Evolutionary conservation across 2,888 invertebrate genomes (phyloP), one percentile per base, ranked within the genome.

Genomic region (Pseudeuparius sepicola): DNA sequence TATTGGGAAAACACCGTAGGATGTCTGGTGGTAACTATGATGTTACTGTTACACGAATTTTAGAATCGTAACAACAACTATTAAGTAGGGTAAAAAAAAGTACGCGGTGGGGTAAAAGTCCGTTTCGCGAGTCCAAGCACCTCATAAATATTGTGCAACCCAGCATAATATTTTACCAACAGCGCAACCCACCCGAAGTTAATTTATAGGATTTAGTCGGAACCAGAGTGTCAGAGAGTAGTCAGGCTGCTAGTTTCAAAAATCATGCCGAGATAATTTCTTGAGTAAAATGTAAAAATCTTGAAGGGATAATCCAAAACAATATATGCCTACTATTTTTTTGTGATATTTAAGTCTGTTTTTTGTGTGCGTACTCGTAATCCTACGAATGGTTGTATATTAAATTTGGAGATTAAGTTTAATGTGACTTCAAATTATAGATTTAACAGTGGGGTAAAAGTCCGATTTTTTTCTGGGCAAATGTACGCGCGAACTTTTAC

Each of bases 401-500:
- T 16, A 30, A 30, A 17, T 30, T 16, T 30, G 12, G 10, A 17
- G 17, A 20, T 30, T 30, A 17, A 17, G n/a, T 16, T 30, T 30
- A 12, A 12, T 15, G n/a, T 30, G 16, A 30, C 9, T 14, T 29
- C 15, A 30, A 14, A 30, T 30, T 30, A 30, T 29, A n/a, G 29
- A 15, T 28, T 28, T 28, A 15, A 12, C 15, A 28, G n/a, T 15
- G 29, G 29, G 14, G 15, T 15, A 28, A 28, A 28, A 5, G 15
- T 28, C 29, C 29, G 29, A 4, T 13, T 13, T 28, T 15, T 14
- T 6, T n/a, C 17, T 17, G 30, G 30, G 17, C 30, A 30, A 30
- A 30, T 30, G 17, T 30, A 30, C 30, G 30, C 30, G 17, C 23
- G 14, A 14, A 24, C 31, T 33, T 33, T 33, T 33, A 14, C 14